These are phyloP conservation scores for Gila robusta DNA, from an alignment of 2,797 vertebrate genomes.

Conservation along the genomic window DNA sequence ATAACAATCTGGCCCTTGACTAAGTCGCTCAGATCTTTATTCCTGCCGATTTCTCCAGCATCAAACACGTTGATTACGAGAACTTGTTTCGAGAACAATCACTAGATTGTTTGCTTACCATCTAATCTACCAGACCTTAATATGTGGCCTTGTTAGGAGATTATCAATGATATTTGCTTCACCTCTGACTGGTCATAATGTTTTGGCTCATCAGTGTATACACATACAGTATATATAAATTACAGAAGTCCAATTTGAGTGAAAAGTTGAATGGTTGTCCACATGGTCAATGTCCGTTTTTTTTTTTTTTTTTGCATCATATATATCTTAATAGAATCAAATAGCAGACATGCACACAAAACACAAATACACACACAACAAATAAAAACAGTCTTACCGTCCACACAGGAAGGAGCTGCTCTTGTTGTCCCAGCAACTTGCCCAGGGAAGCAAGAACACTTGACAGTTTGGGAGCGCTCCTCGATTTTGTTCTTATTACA, in stretches of 20 bases:
- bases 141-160: background rate
- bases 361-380: conserved; percentile 20
- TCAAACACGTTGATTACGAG: background rate
- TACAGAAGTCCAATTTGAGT: background rate
- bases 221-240: too few relatives aligned
- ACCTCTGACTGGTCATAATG: background rate
- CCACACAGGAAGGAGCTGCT: conserved; percentile 95
- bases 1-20: background rate
- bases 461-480: conserved; percentile 97
- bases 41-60: background rate
- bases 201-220: too few relatives aligned
- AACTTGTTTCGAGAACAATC: background rate
- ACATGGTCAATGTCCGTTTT: background rate
- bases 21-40: background rate
- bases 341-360: background rate
- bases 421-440: conserved; percentile 97
- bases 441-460: conserved; percentile 96
- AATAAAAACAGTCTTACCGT: conserved; percentile 80
- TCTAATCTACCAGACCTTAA: background rate
- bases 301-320: background rate
- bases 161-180: background rate
- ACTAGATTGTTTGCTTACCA: background rate
- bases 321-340: too few relatives aligned
- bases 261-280: background rate
- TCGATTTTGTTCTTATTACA: conserved; percentile 98